These are phyloP conservation scores for Armadillidium nasatum DNA, from an alignment of 1,140 invertebrate species.

Conservation along the genomic window DNA sequence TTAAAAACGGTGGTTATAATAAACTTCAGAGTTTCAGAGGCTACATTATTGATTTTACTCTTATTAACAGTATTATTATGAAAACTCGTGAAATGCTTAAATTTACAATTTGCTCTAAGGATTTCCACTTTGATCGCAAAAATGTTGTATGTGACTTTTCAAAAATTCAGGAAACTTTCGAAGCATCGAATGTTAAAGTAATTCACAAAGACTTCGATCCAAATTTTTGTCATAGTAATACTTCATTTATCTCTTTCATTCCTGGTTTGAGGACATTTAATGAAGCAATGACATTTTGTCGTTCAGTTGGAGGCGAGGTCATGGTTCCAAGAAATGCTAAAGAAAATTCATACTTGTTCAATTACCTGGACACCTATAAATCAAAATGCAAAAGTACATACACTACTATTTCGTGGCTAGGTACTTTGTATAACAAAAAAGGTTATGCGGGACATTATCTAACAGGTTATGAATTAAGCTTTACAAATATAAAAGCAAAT, in stretches of 20 bases:
- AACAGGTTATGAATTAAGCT: neutral
- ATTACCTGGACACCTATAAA: neutral
- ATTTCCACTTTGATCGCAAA: too few species aligned
- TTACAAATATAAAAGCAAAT: neutral
- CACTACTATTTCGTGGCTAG: neutral
- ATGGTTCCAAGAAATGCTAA: neutral
- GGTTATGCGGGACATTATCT: neutral
- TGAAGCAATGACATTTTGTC: neutral
- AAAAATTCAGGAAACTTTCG: neutral
- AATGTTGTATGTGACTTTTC: neutral
- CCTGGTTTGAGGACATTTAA: neutral
- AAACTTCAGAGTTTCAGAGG: too few species aligned
- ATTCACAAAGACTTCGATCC: neutral
- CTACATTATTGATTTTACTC: too few species aligned
- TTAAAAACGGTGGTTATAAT: too few species aligned
- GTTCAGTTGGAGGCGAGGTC: neutral
- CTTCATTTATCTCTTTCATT: neutral
- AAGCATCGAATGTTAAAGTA: neutral
- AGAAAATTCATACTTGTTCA: neutral
- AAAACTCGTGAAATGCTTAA: too few species aligned
- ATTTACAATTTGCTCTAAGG: too few species aligned
- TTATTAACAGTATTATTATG: too few species aligned
- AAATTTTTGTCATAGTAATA: neutral
- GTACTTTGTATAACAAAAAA: neutral
- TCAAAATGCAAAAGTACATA: neutral